Evolutionary conservation across 2,888 invertebrate genomes (phyloP).

Genomic region (Orthosia incerta): DNA sequence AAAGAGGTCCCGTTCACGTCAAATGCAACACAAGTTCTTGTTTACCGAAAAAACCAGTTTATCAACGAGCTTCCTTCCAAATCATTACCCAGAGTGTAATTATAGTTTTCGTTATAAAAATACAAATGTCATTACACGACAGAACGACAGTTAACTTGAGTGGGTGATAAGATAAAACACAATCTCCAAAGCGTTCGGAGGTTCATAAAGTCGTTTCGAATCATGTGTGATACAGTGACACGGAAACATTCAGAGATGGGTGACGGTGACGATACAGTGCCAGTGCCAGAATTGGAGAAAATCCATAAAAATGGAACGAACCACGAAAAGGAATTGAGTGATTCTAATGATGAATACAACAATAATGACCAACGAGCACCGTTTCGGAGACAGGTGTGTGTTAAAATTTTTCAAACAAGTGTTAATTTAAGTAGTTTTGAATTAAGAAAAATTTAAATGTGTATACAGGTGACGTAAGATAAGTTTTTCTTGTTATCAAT

Average conservation of each 20-base stretch:
- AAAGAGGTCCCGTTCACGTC: slow-evolving; percentile 14
- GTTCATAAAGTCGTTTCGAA: slow-evolving; percentile 70
- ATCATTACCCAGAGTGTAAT: slow-evolving; percentile 11
- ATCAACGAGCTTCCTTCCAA: not conserved
- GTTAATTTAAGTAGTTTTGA: slow-evolving; percentile 1
- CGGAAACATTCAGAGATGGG: slow-evolving; percentile 76
- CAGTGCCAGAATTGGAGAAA: slow-evolving; percentile 80
- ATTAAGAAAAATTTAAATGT: not conserved
- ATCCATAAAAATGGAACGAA: slow-evolving; percentile 75
- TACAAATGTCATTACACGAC: slow-evolving; percentile 45
- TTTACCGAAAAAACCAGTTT: slow-evolving; percentile 32
- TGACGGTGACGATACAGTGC: slow-evolving; percentile 74
- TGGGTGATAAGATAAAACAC: slow-evolving; percentile 78
- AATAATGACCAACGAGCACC: slow-evolving; percentile 68
- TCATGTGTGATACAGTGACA: slow-evolving; percentile 73
- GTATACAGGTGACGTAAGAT: slow-evolving; percentile 14
- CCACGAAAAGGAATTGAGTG: slow-evolving; percentile 71
- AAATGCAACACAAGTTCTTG: slow-evolving; percentile 10
- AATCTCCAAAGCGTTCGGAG: slow-evolving; percentile 66
- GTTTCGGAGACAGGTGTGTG: slow-evolving; percentile 85
- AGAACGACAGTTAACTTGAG: slow-evolving; percentile 60
- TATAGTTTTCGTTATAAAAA: slow-evolving; percentile 45
- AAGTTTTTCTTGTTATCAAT: slow-evolving; percentile 32
- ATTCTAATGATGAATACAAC: slow-evolving; percentile 67
- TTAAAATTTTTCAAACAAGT: slow-evolving; percentile 50